A percentile compares a stretch with the other conserved stretches of the same genome.
phyloP scores from a whole-genome alignment of 2,113 vertebrate genomes.

The Panthera uncia region DNA sequence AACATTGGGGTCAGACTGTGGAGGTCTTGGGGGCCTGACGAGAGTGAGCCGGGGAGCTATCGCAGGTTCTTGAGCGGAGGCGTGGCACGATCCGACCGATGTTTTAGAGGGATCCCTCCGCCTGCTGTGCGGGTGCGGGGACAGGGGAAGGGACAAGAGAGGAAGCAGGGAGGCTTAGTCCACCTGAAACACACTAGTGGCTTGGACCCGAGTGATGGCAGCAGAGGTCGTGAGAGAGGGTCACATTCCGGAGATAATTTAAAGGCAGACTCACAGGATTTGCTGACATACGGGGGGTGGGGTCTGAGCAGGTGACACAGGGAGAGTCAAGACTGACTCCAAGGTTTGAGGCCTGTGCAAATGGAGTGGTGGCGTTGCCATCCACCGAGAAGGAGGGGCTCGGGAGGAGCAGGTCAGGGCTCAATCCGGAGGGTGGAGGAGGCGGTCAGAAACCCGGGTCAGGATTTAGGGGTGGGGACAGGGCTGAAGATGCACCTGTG shows the following conservation, averaged over 20 bases:
- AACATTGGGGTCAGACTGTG: too few species aligned
- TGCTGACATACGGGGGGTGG: background rate
- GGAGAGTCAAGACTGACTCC: background rate
- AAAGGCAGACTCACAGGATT: background rate
- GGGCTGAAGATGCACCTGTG: too few species aligned
- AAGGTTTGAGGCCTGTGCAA: background rate
- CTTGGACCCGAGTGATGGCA: background rate
- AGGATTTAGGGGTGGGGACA: background rate
- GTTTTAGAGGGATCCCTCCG: background rate
- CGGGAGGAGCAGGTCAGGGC: accelerated
- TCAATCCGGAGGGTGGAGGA: background rate
- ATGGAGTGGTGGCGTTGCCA: background rate
- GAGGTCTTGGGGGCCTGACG: background rate
- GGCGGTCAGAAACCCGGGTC: background rate
- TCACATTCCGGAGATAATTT: background rate
- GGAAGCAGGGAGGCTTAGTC: too few species aligned
- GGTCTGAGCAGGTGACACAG: background rate
- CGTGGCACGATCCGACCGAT: background rate
- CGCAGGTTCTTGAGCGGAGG: background rate
- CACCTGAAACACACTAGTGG: background rate
- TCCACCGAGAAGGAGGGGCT: background rate
- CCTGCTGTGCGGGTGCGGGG: background rate
- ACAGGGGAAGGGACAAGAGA: background rate
- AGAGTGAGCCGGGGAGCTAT: background rate
- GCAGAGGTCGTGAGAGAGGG: background rate